Evolutionary conservation across 1,140 invertebrate genomes (phyloP), one percentile per base, ranked within the genome.

Genomic region (Hermetia illucens): DNA sequence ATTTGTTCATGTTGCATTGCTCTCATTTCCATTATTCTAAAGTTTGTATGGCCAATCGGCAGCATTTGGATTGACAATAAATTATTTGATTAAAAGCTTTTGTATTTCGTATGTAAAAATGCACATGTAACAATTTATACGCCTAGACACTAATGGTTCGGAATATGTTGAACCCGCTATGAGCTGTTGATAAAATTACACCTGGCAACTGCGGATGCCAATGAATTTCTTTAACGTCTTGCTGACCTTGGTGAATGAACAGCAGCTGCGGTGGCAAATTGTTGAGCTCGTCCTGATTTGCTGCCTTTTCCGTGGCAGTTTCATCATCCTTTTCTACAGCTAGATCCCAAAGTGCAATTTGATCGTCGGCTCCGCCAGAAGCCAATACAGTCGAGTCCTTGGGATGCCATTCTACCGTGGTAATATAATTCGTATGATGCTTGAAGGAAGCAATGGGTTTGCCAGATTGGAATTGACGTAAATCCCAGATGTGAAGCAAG

Each of bases 201-300:
- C 94, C 93, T 9, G 93, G 81, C 44, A 96, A 70, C 60, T 99
- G 94, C 18, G 79, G 75, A 68, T 99, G 96, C 95, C 95, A 99
- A 57, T 98, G 96, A 12, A 98, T 61, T 70, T 99, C 96, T 65
- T 99, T 99, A 18, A 98, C 82, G 51, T 98, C 91, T 36, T 79
- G 85, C 61, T 98, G 94, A 35, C 96, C 96, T 71, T 95, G 88
- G 66, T 99, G 96, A 46, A 98, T 92, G 56, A 99, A 99, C 29
- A 99, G 64, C 4, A 99, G 60, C 61, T 98, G 94, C 1, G 92
- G 85, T 24, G 95, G 94, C 21, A 98, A 61, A 51, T 86, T 76
- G 61, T 77, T 63, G 10, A 71, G 21, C 21, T 64, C 58, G 8
- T 54, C 51, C 25, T 56, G 47, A 24, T 58, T 53, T 5, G 38